Evolutionary conservation across 1,140 invertebrate species (phyloP).

Genomic region (Phortica variegata): DNA sequence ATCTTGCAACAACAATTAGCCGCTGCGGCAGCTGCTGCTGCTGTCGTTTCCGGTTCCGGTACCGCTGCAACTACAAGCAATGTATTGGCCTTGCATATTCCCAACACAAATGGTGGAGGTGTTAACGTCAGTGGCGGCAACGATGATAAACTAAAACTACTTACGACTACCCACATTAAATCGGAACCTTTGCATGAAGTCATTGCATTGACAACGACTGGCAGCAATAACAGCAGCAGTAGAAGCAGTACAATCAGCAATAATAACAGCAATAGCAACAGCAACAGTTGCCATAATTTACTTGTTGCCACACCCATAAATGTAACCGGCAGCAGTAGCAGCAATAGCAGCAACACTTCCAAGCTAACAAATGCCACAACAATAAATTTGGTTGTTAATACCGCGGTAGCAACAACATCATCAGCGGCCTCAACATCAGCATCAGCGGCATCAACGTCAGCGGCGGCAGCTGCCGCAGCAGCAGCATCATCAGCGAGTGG

Average conservation of each 20-base stretch:
- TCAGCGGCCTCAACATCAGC: background rate
- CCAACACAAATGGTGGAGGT: constrained; percentile 35
- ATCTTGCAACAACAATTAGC: constrained; percentile 47
- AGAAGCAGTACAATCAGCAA: constrained; percentile 3
- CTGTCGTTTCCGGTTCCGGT: constrained; percentile 5
- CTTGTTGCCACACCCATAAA: background rate
- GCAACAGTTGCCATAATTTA: constrained; percentile 10
- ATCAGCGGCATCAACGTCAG: background rate
- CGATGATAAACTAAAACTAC: constrained; percentile 44
- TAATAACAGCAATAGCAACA: constrained; percentile 11
- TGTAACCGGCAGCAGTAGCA: constrained; percentile 27
- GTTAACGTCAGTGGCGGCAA: constrained; percentile 16
- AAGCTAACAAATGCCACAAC: constrained; percentile 6
- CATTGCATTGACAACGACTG: constrained; percentile 27
- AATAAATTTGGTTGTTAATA: constrained; percentile 13
- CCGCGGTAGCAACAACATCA: background rate
- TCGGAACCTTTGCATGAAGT: constrained; percentile 48
- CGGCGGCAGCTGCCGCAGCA: constrained; percentile 1
- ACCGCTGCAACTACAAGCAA: constrained; percentile 15
- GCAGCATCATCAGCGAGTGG: constrained; percentile 14
- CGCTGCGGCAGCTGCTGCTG: constrained; percentile 28
- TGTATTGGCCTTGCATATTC: constrained; percentile 32
- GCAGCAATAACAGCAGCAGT: constrained; percentile 9
- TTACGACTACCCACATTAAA: constrained; percentile 47
- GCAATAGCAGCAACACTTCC: constrained; percentile 13